Percentiles rank a stretch among this genome's conserved stretches.
Conservation (phyloP, 2,797 vertebrate genomes). For the Odontamblyopus lacepedii region DNA sequence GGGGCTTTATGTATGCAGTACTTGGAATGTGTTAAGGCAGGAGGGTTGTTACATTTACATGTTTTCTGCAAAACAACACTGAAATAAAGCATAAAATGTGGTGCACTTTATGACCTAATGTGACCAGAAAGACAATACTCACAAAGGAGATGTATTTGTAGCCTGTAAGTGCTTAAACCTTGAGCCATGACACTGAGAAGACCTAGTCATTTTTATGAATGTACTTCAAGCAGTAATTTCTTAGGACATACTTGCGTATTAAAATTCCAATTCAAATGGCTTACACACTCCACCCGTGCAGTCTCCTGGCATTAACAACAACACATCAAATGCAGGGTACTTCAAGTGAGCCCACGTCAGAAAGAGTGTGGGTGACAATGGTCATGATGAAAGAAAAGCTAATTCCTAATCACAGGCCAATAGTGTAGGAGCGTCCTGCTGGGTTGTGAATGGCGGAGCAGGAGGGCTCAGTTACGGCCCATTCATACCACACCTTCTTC, state of each 20-base stretch:
- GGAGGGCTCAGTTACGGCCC: conserved; percentile 88
- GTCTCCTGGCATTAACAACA: conserved; percentile 9
- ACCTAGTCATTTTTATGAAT: neutral
- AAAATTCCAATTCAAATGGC: conserved; percentile 15
- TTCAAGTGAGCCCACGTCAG: conserved; percentile 9
- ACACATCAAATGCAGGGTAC: conserved; percentile 18
- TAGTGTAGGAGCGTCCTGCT: conserved; percentile 91
- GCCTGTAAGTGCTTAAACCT: conserved; percentile 14
- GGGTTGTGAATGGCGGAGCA: conserved; percentile 94
- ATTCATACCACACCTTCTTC: conserved; percentile 96
- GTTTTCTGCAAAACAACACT: conserved; percentile 13
- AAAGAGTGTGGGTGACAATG: conserved; percentile 18
- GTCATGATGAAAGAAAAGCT: neutral
- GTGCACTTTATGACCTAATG: conserved; percentile 8
- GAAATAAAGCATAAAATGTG: conserved; percentile 4
- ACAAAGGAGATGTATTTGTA: too few relatives aligned
- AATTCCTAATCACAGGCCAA: conserved; percentile 78
- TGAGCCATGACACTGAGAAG: conserved; percentile 2
- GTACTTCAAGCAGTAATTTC: neutral
- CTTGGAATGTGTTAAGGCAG: conserved; percentile 67
- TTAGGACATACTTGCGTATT: neutral
- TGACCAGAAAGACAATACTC: conserved; percentile 15
- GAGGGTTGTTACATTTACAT: conserved; percentile 17
- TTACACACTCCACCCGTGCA: conserved; percentile 7
- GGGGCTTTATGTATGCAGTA: conserved; percentile 7